phyloP scores from a whole-genome alignment of 2,113 vertebrate genomes.

The Pteruthius melanotis region DNA sequence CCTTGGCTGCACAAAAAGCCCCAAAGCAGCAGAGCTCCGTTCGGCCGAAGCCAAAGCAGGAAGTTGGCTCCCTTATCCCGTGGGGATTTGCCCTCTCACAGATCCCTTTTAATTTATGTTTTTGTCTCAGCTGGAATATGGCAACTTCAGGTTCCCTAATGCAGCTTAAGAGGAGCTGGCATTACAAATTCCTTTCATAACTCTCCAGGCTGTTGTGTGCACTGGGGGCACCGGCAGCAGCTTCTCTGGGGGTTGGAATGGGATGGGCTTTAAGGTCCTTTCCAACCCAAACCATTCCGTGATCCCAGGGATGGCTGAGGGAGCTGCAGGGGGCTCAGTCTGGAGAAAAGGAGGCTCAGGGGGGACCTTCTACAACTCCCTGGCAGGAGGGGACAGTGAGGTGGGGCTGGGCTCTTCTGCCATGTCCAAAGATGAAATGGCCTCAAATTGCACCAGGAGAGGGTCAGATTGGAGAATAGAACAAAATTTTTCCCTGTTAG shows the following conservation, averaged over 20 bases:
- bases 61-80: neutral
- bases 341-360: neutral
- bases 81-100: neutral
- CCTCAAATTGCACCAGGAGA: fast-evolving
- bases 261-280: neutral
- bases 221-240: neutral
- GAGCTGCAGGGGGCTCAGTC: neutral
- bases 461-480: fast-evolving
- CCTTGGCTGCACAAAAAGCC: neutral
- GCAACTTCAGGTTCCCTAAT: neutral
- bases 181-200: slow-evolving; percentile 6
- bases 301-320: neutral
- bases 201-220: neutral
- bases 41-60: neutral
- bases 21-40: neutral
- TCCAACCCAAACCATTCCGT: neutral
- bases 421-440: neutral
- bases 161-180: slow-evolving; percentile 4
- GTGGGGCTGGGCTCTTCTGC: fast-evolving
- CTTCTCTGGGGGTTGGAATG: neutral
- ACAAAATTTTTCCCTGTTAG: fast-evolving
- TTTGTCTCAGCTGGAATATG: neutral
- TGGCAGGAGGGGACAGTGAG: neutral
- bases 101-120: neutral
- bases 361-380: neutral